Base-by-base conservation (phyloP, 1,140 invertebrate genomes). In the Thalassaphorura encarpata region DNA sequence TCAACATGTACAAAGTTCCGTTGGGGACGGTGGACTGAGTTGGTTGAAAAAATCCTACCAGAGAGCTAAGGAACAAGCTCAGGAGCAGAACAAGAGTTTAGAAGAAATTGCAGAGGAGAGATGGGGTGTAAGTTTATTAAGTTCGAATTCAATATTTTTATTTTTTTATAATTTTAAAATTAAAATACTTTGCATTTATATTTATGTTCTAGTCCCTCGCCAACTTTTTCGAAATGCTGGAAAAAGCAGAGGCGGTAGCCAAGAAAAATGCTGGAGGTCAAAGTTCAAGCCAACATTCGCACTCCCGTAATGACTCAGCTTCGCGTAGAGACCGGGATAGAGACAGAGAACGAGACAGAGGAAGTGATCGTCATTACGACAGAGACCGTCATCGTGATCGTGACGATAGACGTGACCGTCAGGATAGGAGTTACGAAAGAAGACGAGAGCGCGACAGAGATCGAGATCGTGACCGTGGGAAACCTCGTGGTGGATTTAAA, bases 41-140 rank as follows among this genome's bases (percentile, higher is more conserved):
- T 83, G 80, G 80, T 67, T 83, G 43, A 73, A 69, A 53, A 79
- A 75, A 63, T 75, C 78, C 43, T 73, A 81, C 46, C 62, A 70
- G 43, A 70, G 80, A 62, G 78, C 77, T 52, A 68, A 77, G 62
- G 76, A 83, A 65, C 76, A 78, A 67, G 79, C 81, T 18, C 49
- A 66, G 56, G 73, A 79, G 53, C 75, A 80, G 64, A 73, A 74
- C 11, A 72, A 69, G 63, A 69, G 68, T 54, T 54, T 83, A 15
- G 79, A 81, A 66, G 77, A 81, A 62, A 69, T 83, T 42, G 81
- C 78, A 45, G 73, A 75, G 27, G 76, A 80, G 66, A 72, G 78
- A 68, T 83, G 77, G 77, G 81, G 81, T 47, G 80, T 82, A 69
- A 72, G 73, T 71, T 45, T 46, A 18, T 11, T 36, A 5, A 19